Conservation (phyloP, 2,113 vertebrate genomes). For the Coreoperca whiteheadi region DNA sequence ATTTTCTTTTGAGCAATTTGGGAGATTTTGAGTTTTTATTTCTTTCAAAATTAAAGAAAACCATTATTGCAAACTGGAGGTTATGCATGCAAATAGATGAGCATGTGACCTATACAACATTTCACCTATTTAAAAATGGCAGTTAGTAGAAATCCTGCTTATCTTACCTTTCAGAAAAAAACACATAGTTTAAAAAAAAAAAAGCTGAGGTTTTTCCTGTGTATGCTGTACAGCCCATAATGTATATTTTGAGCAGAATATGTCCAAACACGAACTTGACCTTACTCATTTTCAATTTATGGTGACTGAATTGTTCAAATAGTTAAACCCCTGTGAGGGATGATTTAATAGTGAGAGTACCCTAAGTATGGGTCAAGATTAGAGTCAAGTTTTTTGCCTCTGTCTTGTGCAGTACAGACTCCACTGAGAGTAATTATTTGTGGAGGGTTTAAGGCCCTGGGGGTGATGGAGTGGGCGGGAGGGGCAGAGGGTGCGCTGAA, state of each 20-base stretch:
- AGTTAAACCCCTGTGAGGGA: constrained; percentile 66
- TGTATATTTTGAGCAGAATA: constrained; percentile 25
- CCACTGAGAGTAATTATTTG: constrained; percentile 93
- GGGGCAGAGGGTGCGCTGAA: constrained; percentile 88
- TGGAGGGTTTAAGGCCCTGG: constrained; percentile 90
- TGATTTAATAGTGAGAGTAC: constrained; percentile 73
- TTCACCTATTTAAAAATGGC: neutral
- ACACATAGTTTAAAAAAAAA: neutral
- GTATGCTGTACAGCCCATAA: neutral
- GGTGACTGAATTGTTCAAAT: constrained; percentile 68
- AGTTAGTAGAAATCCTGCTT: neutral
- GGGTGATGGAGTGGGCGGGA: constrained; percentile 87
- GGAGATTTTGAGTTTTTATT: neutral
- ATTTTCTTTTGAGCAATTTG: neutral
- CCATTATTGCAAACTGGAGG: neutral
- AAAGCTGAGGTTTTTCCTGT: neutral
- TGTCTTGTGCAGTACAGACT: constrained; percentile 89
- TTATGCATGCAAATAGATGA: neutral
- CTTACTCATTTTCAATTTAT: constrained; percentile 59
- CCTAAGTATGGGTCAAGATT: constrained; percentile 86
- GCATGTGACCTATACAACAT: neutral
- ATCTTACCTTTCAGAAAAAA: neutral
- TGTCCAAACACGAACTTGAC: constrained; percentile 60
- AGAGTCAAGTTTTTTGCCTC: constrained; percentile 86
- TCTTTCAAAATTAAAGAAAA: neutral